A percentile compares a stretch with the other conserved stretches of the same genome.
These are phyloP conservation scores for Drosophila ezoana DNA, from an alignment of 2,888 invertebrate genomes.

Conservation along the genomic window DNA sequence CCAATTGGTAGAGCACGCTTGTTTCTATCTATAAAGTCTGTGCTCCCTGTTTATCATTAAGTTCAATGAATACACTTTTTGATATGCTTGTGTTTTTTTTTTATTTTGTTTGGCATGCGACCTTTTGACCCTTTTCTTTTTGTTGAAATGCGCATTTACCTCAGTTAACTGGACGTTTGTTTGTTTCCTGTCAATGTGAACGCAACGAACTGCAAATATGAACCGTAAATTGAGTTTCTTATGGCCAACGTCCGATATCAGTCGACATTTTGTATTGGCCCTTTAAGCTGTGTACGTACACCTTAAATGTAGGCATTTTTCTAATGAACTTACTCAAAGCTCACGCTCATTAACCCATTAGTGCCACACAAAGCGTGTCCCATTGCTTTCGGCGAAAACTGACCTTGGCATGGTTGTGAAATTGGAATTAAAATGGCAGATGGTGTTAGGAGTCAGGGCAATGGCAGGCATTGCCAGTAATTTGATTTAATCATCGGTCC, in stretches of 20 bases:
- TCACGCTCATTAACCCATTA: constrained; percentile 45
- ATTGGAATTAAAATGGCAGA: constrained; percentile 3
- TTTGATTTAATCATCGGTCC: constrained; percentile 64
- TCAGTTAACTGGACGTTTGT: constrained; percentile 55
- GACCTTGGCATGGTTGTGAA: constrained; percentile 32
- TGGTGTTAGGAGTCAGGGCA: constrained; percentile 3
- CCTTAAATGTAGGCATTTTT: constrained; percentile 13
- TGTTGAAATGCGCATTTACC: constrained; percentile 33
- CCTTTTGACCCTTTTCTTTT: constrained; percentile 63
- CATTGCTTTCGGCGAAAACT: not conserved
- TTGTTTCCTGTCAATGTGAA: constrained; percentile 62
- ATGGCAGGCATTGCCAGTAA: constrained; percentile 29
- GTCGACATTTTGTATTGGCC: constrained; percentile 6
- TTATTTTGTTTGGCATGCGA: constrained; percentile 46
- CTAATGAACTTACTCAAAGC: constrained; percentile 30
- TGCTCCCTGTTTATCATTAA: constrained; percentile 17
- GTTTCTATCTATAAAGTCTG: not conserved
- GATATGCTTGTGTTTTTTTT: constrained; percentile 19
- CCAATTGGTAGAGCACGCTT: not conserved
- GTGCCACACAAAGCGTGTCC: constrained; percentile 3
- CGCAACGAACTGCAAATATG: constrained; percentile 63
- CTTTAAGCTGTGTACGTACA: constrained; percentile 15
- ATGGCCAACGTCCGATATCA: constrained; percentile 2
- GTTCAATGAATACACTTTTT: constrained; percentile 37
- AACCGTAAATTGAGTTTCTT: constrained; percentile 46